These are phyloP conservation scores for Alethe diademata DNA, from an alignment of 2,113 vertebrate species.

Conservation along the genomic window DNA sequence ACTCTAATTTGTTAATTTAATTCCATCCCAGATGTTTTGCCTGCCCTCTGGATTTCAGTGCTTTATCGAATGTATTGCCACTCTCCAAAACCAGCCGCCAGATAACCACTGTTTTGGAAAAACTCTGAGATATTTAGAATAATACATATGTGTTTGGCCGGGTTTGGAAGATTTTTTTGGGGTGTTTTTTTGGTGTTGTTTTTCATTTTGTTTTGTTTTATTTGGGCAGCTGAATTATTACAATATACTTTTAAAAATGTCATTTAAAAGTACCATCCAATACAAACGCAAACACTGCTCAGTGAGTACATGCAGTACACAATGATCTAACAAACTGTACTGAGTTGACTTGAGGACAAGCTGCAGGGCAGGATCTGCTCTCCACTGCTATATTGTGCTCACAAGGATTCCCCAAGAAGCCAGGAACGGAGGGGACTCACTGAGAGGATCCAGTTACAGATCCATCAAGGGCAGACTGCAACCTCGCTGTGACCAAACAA, in stretches of 20 bases:
- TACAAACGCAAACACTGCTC: neutral
- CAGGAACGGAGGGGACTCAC: neutral
- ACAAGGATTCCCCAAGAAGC: neutral
- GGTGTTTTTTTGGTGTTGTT: too few species aligned
- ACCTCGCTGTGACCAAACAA: neutral
- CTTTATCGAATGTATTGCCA: neutral
- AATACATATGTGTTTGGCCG: neutral
- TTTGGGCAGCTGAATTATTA: neutral
- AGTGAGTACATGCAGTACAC: neutral
- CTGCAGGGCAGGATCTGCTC: neutral
- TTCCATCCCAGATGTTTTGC: neutral
- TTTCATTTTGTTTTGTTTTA: neutral
- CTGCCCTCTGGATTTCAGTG: neutral
- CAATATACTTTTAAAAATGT: neutral
- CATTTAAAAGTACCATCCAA: neutral
- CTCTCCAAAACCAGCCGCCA: neutral
- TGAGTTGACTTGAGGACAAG: neutral
- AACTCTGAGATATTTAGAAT: neutral
- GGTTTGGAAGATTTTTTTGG: neutral
- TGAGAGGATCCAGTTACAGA: neutral
- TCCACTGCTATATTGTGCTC: neutral
- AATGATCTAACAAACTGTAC: neutral
- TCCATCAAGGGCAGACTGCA: neutral
- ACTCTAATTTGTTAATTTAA: neutral
- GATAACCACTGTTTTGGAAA: neutral